phyloP scores from a whole-genome alignment of 2,888 invertebrate genomes.

The Seladonia tumulorum region DNA sequence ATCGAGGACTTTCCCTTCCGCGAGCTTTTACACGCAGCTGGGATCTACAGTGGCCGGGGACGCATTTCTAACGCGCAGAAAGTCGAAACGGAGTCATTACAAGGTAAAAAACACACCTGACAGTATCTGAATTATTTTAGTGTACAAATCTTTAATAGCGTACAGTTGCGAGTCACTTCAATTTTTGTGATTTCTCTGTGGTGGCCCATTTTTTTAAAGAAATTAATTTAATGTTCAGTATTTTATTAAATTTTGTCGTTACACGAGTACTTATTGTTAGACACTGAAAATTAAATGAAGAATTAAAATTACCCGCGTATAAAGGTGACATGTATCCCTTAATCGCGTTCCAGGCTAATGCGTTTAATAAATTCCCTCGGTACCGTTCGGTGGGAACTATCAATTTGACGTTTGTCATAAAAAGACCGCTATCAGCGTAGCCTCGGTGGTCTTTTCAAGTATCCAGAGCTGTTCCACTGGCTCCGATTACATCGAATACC shows the following conservation, averaged over 20 bases:
- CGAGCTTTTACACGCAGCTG: constrained; percentile 69
- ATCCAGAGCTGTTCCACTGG: constrained; percentile 40
- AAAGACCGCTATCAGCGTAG: constrained; percentile 56
- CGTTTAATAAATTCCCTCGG: constrained; percentile 29
- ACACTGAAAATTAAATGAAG: no score
- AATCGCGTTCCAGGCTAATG: constrained; percentile 8
- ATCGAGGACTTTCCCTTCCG: constrained; percentile 80
- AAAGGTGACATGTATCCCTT: neutral
- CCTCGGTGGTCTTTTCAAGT: constrained; percentile 62
- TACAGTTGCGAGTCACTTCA: no score
- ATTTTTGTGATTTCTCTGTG: no score
- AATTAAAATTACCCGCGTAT: neutral
- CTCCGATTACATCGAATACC: constrained; percentile 67
- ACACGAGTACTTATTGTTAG: no score
- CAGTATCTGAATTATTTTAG: no score
- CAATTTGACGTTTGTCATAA: constrained; percentile 42
- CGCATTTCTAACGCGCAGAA: neutral
- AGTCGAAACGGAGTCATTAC: neutral
- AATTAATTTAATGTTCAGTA: no score
- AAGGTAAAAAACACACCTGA: neutral
- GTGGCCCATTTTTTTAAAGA: no score
- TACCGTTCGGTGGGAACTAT: constrained; percentile 33
- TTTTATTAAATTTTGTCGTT: no score
- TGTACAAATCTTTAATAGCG: no score
- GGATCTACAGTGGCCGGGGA: neutral